phyloP scores from a whole-genome alignment of 2,888 invertebrate genomes.

The Reticulitermes lucifugus region DNA sequence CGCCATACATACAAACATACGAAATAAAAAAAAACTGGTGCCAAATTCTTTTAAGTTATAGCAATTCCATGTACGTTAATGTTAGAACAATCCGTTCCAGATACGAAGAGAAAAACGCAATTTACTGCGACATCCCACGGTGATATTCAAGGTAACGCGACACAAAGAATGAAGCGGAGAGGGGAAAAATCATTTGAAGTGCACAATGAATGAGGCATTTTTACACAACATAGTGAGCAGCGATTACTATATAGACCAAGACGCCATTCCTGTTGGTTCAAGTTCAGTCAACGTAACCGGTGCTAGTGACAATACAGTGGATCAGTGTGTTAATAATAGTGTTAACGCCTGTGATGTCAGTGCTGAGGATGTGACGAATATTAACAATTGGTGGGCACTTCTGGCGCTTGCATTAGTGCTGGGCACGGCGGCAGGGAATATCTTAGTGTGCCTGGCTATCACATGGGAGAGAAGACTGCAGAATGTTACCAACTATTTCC shows the following conservation, averaged over 20 bases:
- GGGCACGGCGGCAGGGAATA: conserved; percentile 92
- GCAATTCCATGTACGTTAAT: too few relatives aligned
- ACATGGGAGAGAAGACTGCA: conserved; percentile 91
- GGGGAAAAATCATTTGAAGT: neutral
- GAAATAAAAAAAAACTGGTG: too few relatives aligned
- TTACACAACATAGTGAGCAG: neutral
- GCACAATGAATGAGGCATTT: conserved; percentile 11
- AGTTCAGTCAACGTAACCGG: neutral
- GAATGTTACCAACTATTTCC: conserved; percentile 97
- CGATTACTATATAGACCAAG: neutral
- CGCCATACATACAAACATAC: too few relatives aligned
- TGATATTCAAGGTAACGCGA: too few relatives aligned
- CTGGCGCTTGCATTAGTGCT: conserved; percentile 81
- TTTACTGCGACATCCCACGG: too few relatives aligned
- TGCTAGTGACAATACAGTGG: neutral
- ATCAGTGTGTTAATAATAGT: conserved; percentile 16
- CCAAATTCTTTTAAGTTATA: too few relatives aligned
- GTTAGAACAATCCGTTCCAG: too few relatives aligned
- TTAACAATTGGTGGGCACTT: conserved; percentile 84
- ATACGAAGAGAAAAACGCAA: too few relatives aligned
- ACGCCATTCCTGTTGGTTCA: neutral
- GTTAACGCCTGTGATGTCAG: neutral
- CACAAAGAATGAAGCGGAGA: neutral
- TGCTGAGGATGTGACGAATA: neutral
- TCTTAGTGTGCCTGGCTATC: conserved; percentile 93